Percentiles rank a stretch among this genome's conserved stretches.
Conservation (phyloP, 2,888 invertebrate genomes). For the Pomacea canaliculata region DNA sequence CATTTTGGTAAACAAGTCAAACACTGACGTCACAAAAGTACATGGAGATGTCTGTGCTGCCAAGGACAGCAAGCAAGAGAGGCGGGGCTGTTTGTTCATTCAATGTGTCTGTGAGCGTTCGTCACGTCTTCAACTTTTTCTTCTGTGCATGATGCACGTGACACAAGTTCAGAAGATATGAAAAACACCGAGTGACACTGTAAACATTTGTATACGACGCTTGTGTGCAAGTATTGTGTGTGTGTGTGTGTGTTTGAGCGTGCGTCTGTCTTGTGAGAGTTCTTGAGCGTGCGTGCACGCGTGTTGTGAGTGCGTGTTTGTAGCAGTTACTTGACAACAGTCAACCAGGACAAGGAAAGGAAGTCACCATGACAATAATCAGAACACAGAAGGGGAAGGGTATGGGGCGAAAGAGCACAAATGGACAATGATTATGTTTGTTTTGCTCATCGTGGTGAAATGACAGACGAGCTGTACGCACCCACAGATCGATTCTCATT, state of each 20-base stretch:
- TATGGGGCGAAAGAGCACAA: slow-evolving; percentile 1
- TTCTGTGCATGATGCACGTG: too few species aligned
- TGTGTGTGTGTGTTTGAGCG: not conserved
- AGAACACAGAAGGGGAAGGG: not conserved
- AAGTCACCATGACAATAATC: not conserved
- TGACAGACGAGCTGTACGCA: too few species aligned
- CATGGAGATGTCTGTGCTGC: too few species aligned
- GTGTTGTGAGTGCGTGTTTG: not conserved
- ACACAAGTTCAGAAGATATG: too few species aligned
- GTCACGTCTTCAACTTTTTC: too few species aligned
- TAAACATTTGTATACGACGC: not conserved
- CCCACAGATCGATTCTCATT: too few species aligned
- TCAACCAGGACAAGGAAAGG: not conserved
- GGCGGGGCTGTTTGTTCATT: too few species aligned
- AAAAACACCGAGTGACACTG: not conserved
- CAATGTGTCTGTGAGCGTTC: too few species aligned
- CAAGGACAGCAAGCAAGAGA: too few species aligned
- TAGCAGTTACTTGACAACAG: not conserved
- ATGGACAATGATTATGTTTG: not conserved
- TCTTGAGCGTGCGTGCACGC: not conserved
- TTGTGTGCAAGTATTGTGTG: not conserved
- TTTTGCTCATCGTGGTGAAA: too few species aligned
- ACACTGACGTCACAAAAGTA: too few species aligned
- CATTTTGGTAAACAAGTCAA: too few species aligned
- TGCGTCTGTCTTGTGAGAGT: not conserved